These are phyloP conservation scores for Drosophila niveifrons DNA, from an alignment of 2,888 invertebrate species.

Conservation along the genomic window DNA sequence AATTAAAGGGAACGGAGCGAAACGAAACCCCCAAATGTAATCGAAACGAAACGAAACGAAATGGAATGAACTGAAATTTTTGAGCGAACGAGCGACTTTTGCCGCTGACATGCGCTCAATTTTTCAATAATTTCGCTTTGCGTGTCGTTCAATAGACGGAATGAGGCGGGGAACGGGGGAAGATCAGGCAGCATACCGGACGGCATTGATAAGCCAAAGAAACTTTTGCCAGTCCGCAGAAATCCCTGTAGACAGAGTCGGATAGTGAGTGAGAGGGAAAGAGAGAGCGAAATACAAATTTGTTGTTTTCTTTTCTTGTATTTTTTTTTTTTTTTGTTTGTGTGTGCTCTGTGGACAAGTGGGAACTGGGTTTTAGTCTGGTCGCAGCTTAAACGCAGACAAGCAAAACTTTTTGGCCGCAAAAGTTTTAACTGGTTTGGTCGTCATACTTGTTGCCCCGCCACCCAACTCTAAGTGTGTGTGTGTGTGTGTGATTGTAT, in stretches of 20 bases:
- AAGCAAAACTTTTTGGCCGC: slow-evolving; percentile 71
- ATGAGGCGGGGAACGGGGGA: neutral
- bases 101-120: slow-evolving; percentile 34
- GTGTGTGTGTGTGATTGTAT: slow-evolving; percentile 10
- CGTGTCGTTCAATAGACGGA: slow-evolving; percentile 22
- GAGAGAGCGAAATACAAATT: slow-evolving; percentile 40
- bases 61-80: slow-evolving; percentile 10
- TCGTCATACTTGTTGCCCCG: slow-evolving; percentile 63
- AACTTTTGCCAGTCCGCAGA: slow-evolving; percentile 58
- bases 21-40: neutral
- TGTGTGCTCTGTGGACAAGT: slow-evolving; percentile 22
- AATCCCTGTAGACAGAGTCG: slow-evolving; percentile 30
- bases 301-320: slow-evolving; percentile 53
- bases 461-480: slow-evolving; percentile 23
- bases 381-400: slow-evolving; percentile 77
- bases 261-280: neutral
- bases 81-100: slow-evolving; percentile 11
- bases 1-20: neutral
- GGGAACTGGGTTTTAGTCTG: slow-evolving; percentile 54
- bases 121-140: slow-evolving; percentile 50
- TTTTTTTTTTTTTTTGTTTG: neutral
- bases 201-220: slow-evolving; percentile 73
- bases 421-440: slow-evolving; percentile 72
- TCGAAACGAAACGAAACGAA: neutral
- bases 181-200: slow-evolving; percentile 14